Evolutionary conservation across 2,797 vertebrate genomes (phyloP), one percentile per base, ranked within the genome.

Genomic region (Myotis vivesi): DNA sequence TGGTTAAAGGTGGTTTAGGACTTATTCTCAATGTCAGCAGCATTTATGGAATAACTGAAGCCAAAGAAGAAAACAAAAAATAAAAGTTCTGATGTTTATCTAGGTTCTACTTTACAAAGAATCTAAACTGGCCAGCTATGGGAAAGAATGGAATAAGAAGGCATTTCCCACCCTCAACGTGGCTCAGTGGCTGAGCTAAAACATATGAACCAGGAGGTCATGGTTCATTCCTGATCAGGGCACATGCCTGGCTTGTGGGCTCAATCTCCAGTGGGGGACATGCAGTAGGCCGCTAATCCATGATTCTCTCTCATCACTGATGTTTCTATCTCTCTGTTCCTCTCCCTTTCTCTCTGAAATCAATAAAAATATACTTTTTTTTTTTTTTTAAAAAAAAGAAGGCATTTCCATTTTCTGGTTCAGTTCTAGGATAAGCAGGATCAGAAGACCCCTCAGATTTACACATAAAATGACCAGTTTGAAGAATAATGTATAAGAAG

Each of bases 71-170:
- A 69, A 94, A 51, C 28, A 87, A 86, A 16, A 9, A 92, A 80
- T 53, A 22, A n/a, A 87, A 82, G 5, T 75, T 89, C 28, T 86
- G 38, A 80, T 36, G 64, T 92, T 20, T 59, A 17, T 69, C 66
- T 51, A n/a, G 3, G 8, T 81, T 69, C 68, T 66, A 81, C 49
- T 57, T 82, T 88, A 51, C 77, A 85, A 95, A 88, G 16, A 95
- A 90, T 59, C 49, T 92, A 83, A 84, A 66, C 12, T 55, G 20
- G 41, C 4, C 44, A 25, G 6, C 57, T 82, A 72, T 64, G 22
- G 15, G 15, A 69, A 36, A 69, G 41, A 69, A 62, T 4, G 10
- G n/a, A 85, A 86, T 20, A 59, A 23, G 15, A 92, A 76, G 19
- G 62, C 2, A 90, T 88, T 72, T 69, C 46, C 46, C 9, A 5